Percentiles rank a stretch among this genome's conserved stretches.
Conservation (phyloP, 35 echinoderm and acorn worm species). For the Heliocidaris tuberculata region DNA sequence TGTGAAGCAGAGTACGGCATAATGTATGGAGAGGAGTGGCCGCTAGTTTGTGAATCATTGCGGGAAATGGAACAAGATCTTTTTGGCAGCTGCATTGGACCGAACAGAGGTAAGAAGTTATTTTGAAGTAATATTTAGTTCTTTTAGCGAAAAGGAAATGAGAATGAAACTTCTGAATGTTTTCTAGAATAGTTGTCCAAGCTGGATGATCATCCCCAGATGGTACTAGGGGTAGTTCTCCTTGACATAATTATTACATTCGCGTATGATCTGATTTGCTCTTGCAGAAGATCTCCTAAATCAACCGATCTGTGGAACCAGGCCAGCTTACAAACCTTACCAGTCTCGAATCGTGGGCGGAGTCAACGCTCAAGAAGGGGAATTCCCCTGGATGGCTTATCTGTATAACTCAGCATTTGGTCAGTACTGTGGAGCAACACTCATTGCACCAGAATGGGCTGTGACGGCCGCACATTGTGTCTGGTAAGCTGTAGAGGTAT, state of each 20-base stretch:
- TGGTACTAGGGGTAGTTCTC: neutral
- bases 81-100: neutral
- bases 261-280: neutral
- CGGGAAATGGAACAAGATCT: neutral
- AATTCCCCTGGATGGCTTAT: constrained; percentile 41
- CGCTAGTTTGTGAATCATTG: neutral
- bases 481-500: neutral
- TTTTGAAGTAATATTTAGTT: neutral
- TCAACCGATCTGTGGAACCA: constrained; percentile 6
- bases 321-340: constrained; percentile 15
- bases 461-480: constrained; percentile 25
- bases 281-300: neutral
- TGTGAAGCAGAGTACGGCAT: neutral
- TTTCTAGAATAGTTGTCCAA: neutral
- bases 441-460: constrained; percentile 13
- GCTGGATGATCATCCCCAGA: neutral
- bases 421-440: constrained; percentile 25
- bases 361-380: constrained; percentile 10
- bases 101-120: neutral
- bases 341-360: constrained; percentile 1
- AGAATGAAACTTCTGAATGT: neutral
- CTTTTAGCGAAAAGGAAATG: neutral
- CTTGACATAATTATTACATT: neutral
- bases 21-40: neutral
- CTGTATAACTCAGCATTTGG: neutral